Evolutionary conservation across 2,113 vertebrate species (phyloP), one percentile per base, ranked within the genome.

Genomic region (Platysternon megacephalum): DNA sequence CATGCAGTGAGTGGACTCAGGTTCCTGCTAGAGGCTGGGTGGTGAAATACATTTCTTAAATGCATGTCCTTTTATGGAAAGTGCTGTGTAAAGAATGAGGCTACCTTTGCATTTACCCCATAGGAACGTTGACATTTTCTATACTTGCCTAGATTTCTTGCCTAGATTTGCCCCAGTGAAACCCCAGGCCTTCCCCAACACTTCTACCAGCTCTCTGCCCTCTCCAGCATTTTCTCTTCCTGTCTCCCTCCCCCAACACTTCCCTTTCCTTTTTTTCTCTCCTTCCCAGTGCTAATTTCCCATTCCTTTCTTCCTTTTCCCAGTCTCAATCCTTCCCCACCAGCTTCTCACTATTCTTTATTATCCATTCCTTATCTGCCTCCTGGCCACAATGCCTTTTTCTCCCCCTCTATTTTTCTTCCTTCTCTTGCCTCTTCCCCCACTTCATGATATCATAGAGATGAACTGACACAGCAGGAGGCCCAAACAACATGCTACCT

Each of bases 341-440:
- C 78, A 90, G 29, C 58, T 52, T 58, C 89, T 42, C 49, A 74
- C 72, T 90, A 44, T 81, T 87, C 86, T 79, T 89, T 84, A 82
- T 89, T 88, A 92, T 91, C 88, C 85, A 76, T 89, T 74, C 58
- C 87, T 51, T 81, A 91, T 89, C 55, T 93, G 84, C 87, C 86
- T 93, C 55, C 79, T 88, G 72, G 81, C 61, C 87, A 21, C 48
- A n/a, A 48, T 10, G 55, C 89, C 90, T 87, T 29, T 49, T 93
- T 92, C 87, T 3, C 83, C 61, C 11, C 89, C 90, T 2, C 3
- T 21, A 55, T 85, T 29, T 81, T 94, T 87, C 68, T 94, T 93
- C 42, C 79, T 2, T 76, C 86, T 93, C 93, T 93, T 82, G 76
- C 68, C 80, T 96, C 61, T 51, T 42, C 22, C 16, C 35, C 61